Evolutionary conservation across 2,888 invertebrate species (phyloP), one percentile per base, ranked within the genome.

Genomic region (Microctonus brassicae): DNA sequence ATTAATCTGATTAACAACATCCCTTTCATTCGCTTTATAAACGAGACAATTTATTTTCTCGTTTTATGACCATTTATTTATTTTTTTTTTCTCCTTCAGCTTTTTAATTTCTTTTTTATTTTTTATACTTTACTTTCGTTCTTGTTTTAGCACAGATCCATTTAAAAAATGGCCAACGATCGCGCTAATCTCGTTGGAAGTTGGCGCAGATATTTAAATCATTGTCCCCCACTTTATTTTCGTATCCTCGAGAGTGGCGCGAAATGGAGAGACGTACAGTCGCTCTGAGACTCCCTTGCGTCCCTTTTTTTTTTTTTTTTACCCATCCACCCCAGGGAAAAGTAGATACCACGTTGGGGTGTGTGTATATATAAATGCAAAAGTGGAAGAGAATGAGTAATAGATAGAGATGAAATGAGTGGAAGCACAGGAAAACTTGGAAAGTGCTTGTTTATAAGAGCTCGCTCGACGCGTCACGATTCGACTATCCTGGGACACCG

Each of bases 381-480:
- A 29, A 29, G 7, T 5, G 20, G 11, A 39, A 36, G 29, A 39
- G 22, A 60, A 20, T 6, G 22, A 61, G 39, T 5, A 11, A 20
- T 24, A 6, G 55, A 39, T 34, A 42, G 60, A 60, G 33, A 34
- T 29, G 47, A 34, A 62, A 53, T 52, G 26, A 34, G 17, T 26
- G 24, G 33, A 53, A 13, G n/a, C n/a, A 39, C n/a, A 39, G 72
- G 47, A 36, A 75, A 68, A 76, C 72, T 73, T 53, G 67, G 63
- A 69, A 68, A 76, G 76, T 74, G 72, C 64, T 78, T 75, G 75
- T 76, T 78, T 75, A 75, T 76, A 73, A 72, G 65, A 73, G 70
- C 62, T 63, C 61, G 26, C 53, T 64, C 63, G 65, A 52, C 33
- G 69, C 63, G n/a, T 11, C 42, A 36, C 42, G 22, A 26, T 47